Evolutionary conservation across 1,140 invertebrate species (phyloP).

Genomic region (Zaprionus kolodkinae): DNA sequence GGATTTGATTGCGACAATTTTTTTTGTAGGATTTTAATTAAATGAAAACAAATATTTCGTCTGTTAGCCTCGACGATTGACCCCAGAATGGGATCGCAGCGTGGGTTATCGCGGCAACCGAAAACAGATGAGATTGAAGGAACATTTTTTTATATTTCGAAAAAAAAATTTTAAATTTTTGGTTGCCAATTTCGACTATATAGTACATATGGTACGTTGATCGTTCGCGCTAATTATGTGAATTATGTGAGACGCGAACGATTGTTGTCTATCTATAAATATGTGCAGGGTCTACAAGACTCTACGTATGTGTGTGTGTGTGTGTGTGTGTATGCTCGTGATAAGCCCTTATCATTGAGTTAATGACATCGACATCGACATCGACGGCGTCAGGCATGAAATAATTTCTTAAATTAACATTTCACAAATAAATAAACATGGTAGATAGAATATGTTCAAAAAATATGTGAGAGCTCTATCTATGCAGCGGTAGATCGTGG

Average conservation of each 20-base stretch:
- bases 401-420: constrained; percentile 79
- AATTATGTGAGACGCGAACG: constrained; percentile 12
- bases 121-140: neutral
- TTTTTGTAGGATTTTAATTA: constrained; percentile 24
- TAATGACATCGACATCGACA: constrained; percentile 71
- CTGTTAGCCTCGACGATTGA: constrained; percentile 14
- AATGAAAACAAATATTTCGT: constrained; percentile 46
- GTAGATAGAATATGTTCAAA: neutral
- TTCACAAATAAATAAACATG: constrained; percentile 25
- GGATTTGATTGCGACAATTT: constrained; percentile 44
- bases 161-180: neutral
- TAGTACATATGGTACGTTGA: constrained; percentile 5
- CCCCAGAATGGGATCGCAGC: constrained; percentile 15
- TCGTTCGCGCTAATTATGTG: constrained; percentile 62
- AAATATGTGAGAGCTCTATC: neutral
- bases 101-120: constrained; percentile 44
- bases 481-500: neutral
- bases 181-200: constrained; percentile 29
- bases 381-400: constrained; percentile 59
- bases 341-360: constrained; percentile 70
- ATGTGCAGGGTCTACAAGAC: constrained; percentile 4
- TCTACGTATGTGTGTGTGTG: constrained; percentile 5
- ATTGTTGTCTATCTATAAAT: constrained; percentile 42
- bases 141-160: neutral
- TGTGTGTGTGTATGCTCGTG: constrained; percentile 16